Conservation (phyloP, 2,888 invertebrate genomes). For the Geophilus truncorum region DNA sequence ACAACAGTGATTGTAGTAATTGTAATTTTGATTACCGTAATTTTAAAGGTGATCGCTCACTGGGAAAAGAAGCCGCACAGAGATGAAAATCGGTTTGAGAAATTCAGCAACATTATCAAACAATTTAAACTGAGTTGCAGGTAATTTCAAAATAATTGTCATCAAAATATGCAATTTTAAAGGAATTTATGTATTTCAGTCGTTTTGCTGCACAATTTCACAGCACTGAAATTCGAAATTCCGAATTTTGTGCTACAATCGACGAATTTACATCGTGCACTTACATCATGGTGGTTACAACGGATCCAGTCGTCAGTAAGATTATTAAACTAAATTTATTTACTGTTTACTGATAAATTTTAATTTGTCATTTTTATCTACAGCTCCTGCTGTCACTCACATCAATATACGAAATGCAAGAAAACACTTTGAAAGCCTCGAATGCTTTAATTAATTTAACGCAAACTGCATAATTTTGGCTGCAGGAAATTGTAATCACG, state of each 20-base stretch:
- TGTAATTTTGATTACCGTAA: background rate
- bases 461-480: too few relatives aligned
- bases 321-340: background rate
- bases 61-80: constrained; percentile 85
- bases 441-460: constrained; percentile 54
- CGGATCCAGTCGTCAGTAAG: constrained; percentile 87
- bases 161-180: constrained; percentile 43
- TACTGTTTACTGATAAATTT: too few relatives aligned
- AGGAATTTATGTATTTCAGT: constrained; percentile 48
- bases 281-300: constrained; percentile 98
- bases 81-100: constrained; percentile 97
- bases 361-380: too few relatives aligned
- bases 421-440: constrained; percentile 95
- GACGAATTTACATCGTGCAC: constrained; percentile 99
- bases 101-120: constrained; percentile 99
- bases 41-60: constrained; percentile 74
- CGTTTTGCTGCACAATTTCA: constrained; percentile 97
- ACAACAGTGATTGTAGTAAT: too few relatives aligned
- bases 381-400: constrained; percentile 88
- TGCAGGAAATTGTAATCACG: too few relatives aligned
- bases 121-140: constrained; percentile 97
- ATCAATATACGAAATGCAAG: constrained; percentile 96
- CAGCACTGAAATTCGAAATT: constrained; percentile 96
- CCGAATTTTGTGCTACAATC: constrained; percentile 95
- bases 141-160: constrained; percentile 44